Base-by-base conservation (phyloP, 2,113 vertebrate species). In the Ptychochromis oligacanthus region DNA sequence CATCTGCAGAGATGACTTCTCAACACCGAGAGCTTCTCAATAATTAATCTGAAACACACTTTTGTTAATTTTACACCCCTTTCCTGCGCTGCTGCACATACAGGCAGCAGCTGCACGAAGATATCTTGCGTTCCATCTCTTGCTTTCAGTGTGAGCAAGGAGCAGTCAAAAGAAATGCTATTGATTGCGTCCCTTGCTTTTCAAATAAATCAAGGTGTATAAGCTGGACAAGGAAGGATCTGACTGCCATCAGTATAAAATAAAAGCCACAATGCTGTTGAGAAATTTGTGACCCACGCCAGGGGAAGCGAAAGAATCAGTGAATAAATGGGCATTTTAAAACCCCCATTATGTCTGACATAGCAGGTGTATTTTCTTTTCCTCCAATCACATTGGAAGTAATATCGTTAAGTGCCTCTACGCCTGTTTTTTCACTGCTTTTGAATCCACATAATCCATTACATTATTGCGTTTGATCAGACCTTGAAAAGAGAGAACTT, bases 361-460 rank as follows among this genome's bases (percentile, higher is more conserved):
- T 75, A 79, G 56, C 49, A 46, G 61, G 36, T 75, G 46, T 61
- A 60, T 86, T 88, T 80, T 75, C n/a, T 81, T 60, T 72, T 74
- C 58, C 46, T 75, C 65, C 79, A 85, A 57, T 79, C 72, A 58
- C 36, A 56, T 34, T 4, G 7, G 13, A 83, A 82, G 77, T 84
- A 83, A 88, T 82, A 84, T 58, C 15, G 40, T 76, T 74, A 88
- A 90, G 90, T 89, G 83, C 81, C n/a, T 75, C 56, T 36, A 34
- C 26, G 76, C 3, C 76, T 80, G 43, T 36, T 72, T 82, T n/a
- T 76, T 15, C 56, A 24, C 36, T 15, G 54, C 70, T 72, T 85
- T 77, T 75, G 20, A 85, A 65, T 62, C 57, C 4, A 1, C 11
- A 26, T 31, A 86, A 82, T 74, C 64, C 79, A 89, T 91, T 81